Evolutionary conservation across 2,888 invertebrate genomes (phyloP), one percentile per base, ranked within the genome.

Genomic region (Cerastis rubricosa): DNA sequence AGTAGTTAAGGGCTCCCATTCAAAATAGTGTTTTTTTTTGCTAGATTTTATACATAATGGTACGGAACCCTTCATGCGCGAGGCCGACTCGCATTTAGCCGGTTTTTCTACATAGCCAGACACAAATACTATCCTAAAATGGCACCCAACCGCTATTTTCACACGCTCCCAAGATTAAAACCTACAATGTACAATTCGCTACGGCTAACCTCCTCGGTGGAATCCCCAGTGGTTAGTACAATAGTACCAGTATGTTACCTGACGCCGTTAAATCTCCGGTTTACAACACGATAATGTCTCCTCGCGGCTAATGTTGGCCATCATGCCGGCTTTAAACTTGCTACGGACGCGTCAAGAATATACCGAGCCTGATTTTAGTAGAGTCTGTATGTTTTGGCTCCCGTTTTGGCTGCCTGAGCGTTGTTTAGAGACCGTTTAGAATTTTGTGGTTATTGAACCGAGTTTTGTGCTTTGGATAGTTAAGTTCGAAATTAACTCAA

Each of bases 251-350:
- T 88, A 80, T 86, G 84, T 86, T 87, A 88, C 89, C 88, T 88
- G 87, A 80, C 81, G 87, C 87, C 91, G 90, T 93, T 93, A 94
- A 93, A 93, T 92, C 92, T 92, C 92, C 90, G 90, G 90, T 93
- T 94, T 94, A 94, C 92, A 92, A 88, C 90, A 90, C 89, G 91
- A 93, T 93, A 93, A 93, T 91, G 90, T 90, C 88, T 85, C 88
- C 78, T 76, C 78, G 49, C 74, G 74, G 86, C 87, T 89, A 90
- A 90, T 90, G 85, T 80, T 76, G 45, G 81, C 83, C 80, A 88
- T 87, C 84, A 88, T 79, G 85, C 74, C 45, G 73, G 81, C 83
- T 85, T 87, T 85, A 88, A 85, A 89, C 71, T 87, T 80, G 45
- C 73, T 71, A 80, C 71, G 59, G 69, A 82, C 88, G 81, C 68